These are phyloP conservation scores for Pseudocheirus occidentalis DNA, from an alignment of 2,797 vertebrate species.

Conservation along the genomic window DNA sequence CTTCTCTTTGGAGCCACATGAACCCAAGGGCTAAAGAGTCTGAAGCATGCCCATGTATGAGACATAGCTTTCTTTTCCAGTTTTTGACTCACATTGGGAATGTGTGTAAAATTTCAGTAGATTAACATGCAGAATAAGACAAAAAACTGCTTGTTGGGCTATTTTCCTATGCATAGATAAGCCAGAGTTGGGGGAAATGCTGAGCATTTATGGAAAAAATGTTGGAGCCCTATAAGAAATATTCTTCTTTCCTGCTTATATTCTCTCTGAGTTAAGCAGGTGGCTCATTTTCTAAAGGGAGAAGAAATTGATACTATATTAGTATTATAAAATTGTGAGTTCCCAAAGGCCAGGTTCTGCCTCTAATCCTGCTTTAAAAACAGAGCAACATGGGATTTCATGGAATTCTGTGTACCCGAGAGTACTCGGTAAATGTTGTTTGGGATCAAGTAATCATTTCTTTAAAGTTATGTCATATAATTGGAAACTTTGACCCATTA, in stretches of 20 bases:
- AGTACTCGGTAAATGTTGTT: not conserved
- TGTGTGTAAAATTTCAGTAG: conserved; percentile 28
- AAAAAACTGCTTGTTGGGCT: conserved; percentile 8
- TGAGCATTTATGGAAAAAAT: conserved; percentile 14
- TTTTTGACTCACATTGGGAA: not conserved
- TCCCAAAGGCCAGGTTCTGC: not conserved
- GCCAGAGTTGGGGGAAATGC: not conserved
- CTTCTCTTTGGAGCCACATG: not conserved
- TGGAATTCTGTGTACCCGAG: not conserved
- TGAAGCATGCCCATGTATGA: not conserved
- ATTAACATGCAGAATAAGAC: conserved; percentile 3
- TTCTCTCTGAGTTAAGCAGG: not conserved
- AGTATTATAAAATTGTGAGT: not conserved
- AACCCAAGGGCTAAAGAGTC: not conserved
- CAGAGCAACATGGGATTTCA: not conserved
- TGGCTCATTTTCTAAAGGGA: conserved; percentile 18
- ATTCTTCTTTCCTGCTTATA: conserved; percentile 10
- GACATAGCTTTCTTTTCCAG: not conserved
- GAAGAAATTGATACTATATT: not conserved
- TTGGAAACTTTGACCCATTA: not conserved
- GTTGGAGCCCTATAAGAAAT: not conserved
- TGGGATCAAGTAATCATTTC: not conserved
- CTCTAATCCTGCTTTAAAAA: not conserved
- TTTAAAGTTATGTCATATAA: not conserved
- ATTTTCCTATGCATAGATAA: conserved; percentile 7